Base-by-base conservation (phyloP, 2,888 invertebrate genomes). In the Acholoe squamosa region DNA sequence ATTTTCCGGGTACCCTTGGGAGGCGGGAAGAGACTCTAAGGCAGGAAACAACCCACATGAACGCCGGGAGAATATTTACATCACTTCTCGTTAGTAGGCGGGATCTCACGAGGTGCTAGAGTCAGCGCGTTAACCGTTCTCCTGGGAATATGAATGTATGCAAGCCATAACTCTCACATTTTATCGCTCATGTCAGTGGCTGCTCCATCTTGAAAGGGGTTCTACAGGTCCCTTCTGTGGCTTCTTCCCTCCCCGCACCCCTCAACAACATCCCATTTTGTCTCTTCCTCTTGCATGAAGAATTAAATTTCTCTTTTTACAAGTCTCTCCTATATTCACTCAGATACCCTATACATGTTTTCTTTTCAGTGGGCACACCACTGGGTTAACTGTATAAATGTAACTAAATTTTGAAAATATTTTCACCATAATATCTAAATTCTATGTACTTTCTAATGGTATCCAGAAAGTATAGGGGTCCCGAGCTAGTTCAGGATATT, bases 81-180 rank as follows among this genome's bases (percentile, higher is more conserved):
- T 71, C 71, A 71, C 28, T 71, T 71, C 71, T 71, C 71, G 71
- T 71, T 71, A 71, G 71, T 71, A 71, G 28, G 71, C 31, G 28
- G 25, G 71, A 28, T 71, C 71, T 71, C 71, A 28, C 71, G 71
- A 71, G 71, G 28, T 71, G n/a, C 28, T 71, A 3, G 19, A 71
- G 25, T 7, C 71, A 28, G 28, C 71, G 71, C 71, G 71, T 71
- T 28, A 71, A 71, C 28, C 31, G 71, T 28, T 28, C 71, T 28
- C 71, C 14, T 25, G 71, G 71, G 71, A 71, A 71, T 28, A 71
- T 71, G 71, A 71, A 71, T 71, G 71, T 71, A 71, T 71, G 71
- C 71, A 71, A 7, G 71, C 71, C 71, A 71, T 71, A 71, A 71
- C 28, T 71, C 71, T 71, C 71, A 25, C 31, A 16, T 71, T 71